These are phyloP conservation scores for Sitobion miscanthi DNA, from an alignment of 1,140 invertebrate species.

Conservation along the genomic window DNA sequence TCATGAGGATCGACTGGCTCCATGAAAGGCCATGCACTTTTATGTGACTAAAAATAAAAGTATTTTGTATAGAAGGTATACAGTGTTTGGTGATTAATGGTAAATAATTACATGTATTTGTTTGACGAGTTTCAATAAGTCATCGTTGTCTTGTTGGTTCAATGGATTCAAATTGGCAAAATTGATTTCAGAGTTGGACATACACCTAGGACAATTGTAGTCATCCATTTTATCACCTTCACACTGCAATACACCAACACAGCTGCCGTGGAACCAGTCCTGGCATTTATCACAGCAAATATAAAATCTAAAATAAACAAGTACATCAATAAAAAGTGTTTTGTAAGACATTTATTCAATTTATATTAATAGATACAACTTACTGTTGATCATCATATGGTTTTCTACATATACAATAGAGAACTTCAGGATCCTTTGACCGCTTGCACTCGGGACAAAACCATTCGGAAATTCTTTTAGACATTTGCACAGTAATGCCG, in stretches of 20 bases:
- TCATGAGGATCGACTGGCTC: slow-evolving; percentile 94
- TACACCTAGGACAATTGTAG: slow-evolving; percentile 95
- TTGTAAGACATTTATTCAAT: slow-evolving; percentile 2
- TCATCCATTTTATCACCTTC: slow-evolving; percentile 95
- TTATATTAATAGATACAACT: slow-evolving; percentile 63
- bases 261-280: slow-evolving; percentile 98
- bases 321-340: not conserved
- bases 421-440: slow-evolving; percentile 85
- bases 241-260: slow-evolving; percentile 92
- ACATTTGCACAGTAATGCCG: slow-evolving; percentile 90
- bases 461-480: slow-evolving; percentile 87
- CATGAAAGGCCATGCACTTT: slow-evolving; percentile 96
- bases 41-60: slow-evolving; percentile 72
- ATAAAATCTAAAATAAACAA: slow-evolving; percentile 75
- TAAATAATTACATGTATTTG: slow-evolving; percentile 78
- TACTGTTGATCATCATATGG: slow-evolving; percentile 98
- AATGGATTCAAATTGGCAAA: slow-evolving; percentile 89
- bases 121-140: slow-evolving; percentile 84
- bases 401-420: slow-evolving; percentile 94
- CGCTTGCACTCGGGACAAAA: slow-evolving; percentile 87
- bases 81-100: not conserved
- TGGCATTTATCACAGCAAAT: slow-evolving; percentile 98
- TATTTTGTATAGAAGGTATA: not conserved
- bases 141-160: slow-evolving; percentile 80
- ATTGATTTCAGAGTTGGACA: slow-evolving; percentile 85